Conservation (phyloP, 2,113 vertebrate species). For the Eurypyga helias region DNA sequence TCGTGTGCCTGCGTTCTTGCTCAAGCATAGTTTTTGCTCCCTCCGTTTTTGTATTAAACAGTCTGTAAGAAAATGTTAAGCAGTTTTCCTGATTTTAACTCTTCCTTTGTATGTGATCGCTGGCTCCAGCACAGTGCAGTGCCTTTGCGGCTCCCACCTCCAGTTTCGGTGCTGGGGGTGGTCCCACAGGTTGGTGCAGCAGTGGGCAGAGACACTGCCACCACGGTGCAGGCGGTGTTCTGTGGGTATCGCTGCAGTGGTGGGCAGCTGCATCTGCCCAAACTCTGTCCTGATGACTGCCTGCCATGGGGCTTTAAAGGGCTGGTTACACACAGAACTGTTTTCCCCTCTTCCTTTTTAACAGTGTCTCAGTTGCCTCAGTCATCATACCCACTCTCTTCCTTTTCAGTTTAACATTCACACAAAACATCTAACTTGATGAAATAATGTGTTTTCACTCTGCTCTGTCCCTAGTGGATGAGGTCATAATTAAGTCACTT, state of each 20-base stretch:
- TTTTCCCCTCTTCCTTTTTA: not conserved
- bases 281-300: not conserved
- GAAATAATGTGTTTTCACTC: not conserved
- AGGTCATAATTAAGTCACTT: not conserved
- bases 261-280: not conserved
- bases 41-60: not conserved
- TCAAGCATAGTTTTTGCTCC: rapidly evolving
- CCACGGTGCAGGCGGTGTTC: not conserved
- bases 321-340: not conserved
- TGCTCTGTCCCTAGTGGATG: not conserved
- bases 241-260: not conserved
- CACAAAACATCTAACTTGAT: not conserved
- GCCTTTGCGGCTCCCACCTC: not conserved
- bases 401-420: not conserved
- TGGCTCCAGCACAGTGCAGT: not conserved
- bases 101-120: not conserved
- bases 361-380: not conserved
- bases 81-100: not conserved
- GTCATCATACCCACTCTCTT: not conserved
- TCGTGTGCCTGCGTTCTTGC: not conserved
- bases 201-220: not conserved
- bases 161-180: rapidly evolving
- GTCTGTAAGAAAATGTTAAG: not conserved
- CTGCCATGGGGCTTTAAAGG: not conserved
- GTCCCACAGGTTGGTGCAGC: rapidly evolving